Conservation (phyloP, 2,888 invertebrate species). For the Capitulum mitella region DNA sequence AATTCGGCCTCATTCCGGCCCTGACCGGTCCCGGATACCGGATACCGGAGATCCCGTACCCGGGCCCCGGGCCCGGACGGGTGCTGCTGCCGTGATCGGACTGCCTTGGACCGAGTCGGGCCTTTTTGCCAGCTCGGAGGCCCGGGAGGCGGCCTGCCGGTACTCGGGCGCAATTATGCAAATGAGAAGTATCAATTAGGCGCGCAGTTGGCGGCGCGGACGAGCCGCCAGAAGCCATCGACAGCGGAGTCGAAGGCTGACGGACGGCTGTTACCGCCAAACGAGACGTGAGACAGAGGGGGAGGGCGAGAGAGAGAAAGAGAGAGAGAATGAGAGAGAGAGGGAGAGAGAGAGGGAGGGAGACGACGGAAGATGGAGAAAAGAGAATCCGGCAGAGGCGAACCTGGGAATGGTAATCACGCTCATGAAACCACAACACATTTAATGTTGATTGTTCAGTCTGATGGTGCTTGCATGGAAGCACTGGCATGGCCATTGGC, state of each 20-base stretch:
- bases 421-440: too few relatives aligned
- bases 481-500: too few relatives aligned
- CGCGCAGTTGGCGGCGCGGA: constrained; percentile 33
- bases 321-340: neutral
- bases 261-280: neutral
- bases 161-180: neutral
- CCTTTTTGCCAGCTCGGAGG: neutral
- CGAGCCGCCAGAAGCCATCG: constrained; percentile 32
- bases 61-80: neutral
- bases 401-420: neutral
- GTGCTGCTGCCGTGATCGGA: neutral
- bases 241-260: constrained; percentile 47
- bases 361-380: neutral
- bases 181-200: constrained; percentile 26
- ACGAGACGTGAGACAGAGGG: neutral
- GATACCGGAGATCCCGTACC: too few relatives aligned
- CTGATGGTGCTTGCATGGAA: too few relatives aligned
- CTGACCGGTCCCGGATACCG: too few relatives aligned
- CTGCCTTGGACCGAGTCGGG: too few relatives aligned
- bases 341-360: neutral
- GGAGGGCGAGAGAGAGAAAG: too few relatives aligned
- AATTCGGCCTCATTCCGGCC: too few relatives aligned
- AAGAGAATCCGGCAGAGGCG: neutral
- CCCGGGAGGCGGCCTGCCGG: neutral
- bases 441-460: too few relatives aligned